Evolutionary conservation across 1,140 invertebrate species (phyloP).

Genomic region (Mercenaria mercenaria): DNA sequence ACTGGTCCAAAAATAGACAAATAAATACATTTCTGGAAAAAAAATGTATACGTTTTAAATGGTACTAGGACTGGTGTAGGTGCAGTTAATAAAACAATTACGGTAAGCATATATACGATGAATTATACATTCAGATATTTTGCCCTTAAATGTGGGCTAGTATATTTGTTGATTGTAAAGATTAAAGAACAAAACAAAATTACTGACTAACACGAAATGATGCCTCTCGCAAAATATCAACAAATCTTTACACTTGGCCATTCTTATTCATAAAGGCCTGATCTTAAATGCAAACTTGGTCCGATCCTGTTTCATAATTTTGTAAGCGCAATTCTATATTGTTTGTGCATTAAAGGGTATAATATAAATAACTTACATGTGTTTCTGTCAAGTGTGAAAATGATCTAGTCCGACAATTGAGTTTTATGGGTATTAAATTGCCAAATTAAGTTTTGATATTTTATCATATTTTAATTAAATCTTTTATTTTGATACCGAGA

Average conservation of each 20-base stretch:
- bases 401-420: neutral
- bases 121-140: too few relatives aligned
- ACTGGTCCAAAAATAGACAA: too few relatives aligned
- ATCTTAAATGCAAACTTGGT: neutral
- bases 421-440: neutral
- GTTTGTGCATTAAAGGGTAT: neutral
- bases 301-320: neutral
- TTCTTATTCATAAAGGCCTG: neutral
- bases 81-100: too few relatives aligned
- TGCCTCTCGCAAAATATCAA: neutral
- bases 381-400: neutral
- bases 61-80: too few relatives aligned
- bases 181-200: conserved; percentile 15
- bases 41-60: too few relatives aligned
- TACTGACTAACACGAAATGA: neutral
- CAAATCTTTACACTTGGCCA: neutral
- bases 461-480: neutral
- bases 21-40: too few relatives aligned
- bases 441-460: neutral
- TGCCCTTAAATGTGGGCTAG: too few relatives aligned
- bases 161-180: conserved; percentile 17
- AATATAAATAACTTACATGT: neutral
- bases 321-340: neutral
- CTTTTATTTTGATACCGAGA: too few relatives aligned
- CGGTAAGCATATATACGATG: too few relatives aligned